Evolutionary conservation across 2,797 vertebrate species (phyloP).

Genomic region (Heteromormyrus szaboi): DNA sequence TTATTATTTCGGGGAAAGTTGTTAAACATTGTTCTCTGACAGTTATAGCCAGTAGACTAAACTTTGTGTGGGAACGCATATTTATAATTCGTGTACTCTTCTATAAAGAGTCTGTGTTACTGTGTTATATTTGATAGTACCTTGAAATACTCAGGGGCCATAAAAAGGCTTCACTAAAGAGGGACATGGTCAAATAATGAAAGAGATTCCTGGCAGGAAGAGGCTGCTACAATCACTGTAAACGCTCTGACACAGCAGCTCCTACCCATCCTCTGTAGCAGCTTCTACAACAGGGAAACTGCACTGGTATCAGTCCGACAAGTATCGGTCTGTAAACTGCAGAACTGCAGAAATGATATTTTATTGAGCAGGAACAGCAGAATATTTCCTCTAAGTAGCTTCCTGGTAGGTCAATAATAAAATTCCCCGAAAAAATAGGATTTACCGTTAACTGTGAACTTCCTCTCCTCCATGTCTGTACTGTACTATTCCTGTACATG

Average conservation of each 20-base stretch:
- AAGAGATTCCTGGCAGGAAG: not conserved
- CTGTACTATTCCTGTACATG: not conserved
- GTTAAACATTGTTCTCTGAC: not conserved
- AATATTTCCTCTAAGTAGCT: not conserved
- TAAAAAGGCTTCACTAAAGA: not conserved
- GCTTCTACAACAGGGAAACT: not conserved
- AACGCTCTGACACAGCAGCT: not conserved
- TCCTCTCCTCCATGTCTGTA: not conserved
- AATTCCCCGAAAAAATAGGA: not conserved
- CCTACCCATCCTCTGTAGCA: not conserved
- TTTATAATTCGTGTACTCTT: not conserved
- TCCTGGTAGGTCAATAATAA: not conserved
- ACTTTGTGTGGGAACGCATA: not conserved
- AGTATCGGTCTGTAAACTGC: not conserved
- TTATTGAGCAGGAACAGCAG: not conserved
- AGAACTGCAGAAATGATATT: not conserved
- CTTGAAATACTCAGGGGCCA: not conserved
- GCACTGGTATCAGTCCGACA: not conserved
- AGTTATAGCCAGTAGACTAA: not conserved
- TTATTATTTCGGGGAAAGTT: not conserved
- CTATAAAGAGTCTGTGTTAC: not conserved
- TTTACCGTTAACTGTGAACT: not conserved
- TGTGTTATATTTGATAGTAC: not conserved
- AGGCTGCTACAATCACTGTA: not conserved
- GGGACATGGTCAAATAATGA: not conserved